Conservation (phyloP, 2,113 vertebrate genomes). For the Haplochromis burtoni region DNA sequence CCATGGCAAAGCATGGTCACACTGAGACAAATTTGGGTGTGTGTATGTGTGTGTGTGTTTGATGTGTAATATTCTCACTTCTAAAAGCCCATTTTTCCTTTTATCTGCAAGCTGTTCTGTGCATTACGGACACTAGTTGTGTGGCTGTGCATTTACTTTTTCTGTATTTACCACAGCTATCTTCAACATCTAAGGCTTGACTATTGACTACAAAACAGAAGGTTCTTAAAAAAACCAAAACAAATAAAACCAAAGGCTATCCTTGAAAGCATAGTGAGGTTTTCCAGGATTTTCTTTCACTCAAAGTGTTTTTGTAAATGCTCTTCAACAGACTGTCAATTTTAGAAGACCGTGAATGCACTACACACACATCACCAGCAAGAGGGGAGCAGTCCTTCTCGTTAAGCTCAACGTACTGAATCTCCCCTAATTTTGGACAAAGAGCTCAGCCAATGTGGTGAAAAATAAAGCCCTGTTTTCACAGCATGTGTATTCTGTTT, state of each 20-base stretch:
- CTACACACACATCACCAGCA: neutral
- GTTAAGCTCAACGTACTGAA: neutral
- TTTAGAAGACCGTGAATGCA: neutral
- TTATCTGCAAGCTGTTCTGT: neutral
- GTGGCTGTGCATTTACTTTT: neutral
- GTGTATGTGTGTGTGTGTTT: neutral
- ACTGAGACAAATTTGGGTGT: neutral
- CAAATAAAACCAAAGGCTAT: neutral
- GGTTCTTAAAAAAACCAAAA: too few relatives aligned
- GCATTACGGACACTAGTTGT: neutral
- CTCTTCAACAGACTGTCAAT: neutral
- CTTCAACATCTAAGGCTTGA: neutral
- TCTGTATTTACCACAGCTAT: neutral
- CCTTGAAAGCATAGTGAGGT: neutral
- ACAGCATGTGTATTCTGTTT: neutral
- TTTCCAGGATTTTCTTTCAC: neutral
- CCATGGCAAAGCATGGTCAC: neutral
- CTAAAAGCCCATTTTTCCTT: neutral
- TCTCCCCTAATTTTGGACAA: neutral
- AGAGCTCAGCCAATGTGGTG: neutral
- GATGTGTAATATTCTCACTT: neutral
- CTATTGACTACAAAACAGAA: neutral
- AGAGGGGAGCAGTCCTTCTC: neutral
- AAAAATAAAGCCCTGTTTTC: neutral
- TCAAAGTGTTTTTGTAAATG: neutral